Evolutionary conservation across 2,888 invertebrate genomes (phyloP), one percentile per base, ranked within the genome.

Genomic region (Toxonevra muliebris): DNA sequence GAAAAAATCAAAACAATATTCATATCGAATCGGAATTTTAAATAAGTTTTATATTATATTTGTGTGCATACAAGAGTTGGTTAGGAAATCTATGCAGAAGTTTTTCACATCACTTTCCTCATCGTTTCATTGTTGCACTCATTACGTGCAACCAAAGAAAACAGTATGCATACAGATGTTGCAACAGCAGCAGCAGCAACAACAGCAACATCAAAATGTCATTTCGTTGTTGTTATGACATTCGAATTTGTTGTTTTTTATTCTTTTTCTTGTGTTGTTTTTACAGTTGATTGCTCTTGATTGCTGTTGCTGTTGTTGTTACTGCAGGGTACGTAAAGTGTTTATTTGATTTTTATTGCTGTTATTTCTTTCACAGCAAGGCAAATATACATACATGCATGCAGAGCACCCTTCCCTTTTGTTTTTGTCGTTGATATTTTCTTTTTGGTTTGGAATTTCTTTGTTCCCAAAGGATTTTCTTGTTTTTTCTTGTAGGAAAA

Each of bases 391-490:
- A 52, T 13, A 61, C 12, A 17, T 4, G 8, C 12, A 48, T 40
- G 5, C 11, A 7, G 5, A 40, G 20, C n/a, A 65, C 20, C 50
- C 52, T 52, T 52, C 20, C 50, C 52, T 52, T 52, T 43, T 64
- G 41, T 61, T 41, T 60, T 57, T 45, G 57, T 68, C 58, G 60
- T 45, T 59, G 58, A 52, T 61, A 54, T 54, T 58, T 45, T 48
- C 17, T 48, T 50, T 19, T 58, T 42, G 30, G 48, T 40, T 19
- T 20, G 30, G 30, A 17, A 30, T 50, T 66, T 63, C 43, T 63
- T 68, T 55, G 40, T 45, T 55, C 69, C 60, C 69, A 66, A 69
- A 69, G 69, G 66, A 69, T 66, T 66, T 41, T 61, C 61, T 65
- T 50, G 60, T 58, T 52, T 13, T 59, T 40, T 57, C 40, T 7